Evolutionary conservation across 2,888 invertebrate species (phyloP), one percentile per base, ranked within the genome.

Genomic region (Calliscelio sp.): DNA sequence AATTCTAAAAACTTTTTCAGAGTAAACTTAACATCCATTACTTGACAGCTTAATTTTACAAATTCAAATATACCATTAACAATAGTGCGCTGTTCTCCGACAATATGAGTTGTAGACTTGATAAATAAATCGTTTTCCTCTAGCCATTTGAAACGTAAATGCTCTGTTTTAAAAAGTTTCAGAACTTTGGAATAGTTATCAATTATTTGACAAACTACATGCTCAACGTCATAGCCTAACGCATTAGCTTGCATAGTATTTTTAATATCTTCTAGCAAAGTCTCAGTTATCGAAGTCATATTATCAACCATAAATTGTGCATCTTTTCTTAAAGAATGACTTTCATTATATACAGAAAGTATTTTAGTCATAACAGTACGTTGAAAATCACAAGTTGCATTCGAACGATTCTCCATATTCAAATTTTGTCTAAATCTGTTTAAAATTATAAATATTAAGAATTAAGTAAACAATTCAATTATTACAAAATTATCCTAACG

Each of bases 1-100:
- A 66, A 10, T 46, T 66, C 66, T 22, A 66, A 35, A 46, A 66
- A 66, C 8, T 18, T 35, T 51, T 66, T 66, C 10, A 66, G 18
- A 11, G 20, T 51, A 8, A 66, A 35, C 18, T 24, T 22, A 2
- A 66, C n/a, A 35, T 51, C 38, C 4, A 59, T 59, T 16, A 59
- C 20, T 59, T 59, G 35, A 38, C 35, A 59, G 11, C 20, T 59
- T 59, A 59, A 59, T 2, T 35, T 35, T 1, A 22, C 20, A 38
- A 51, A 68, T 53, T 35, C 8, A n/a, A 53, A 68, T 22, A 38
- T 10, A 24, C 55, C 35, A 41, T 55, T 16, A 2, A 25, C 20
- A 55, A 70, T 7, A 16, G 32, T 35, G 5, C 41, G 22, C 24
- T 55, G 22, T 18, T 70, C 70, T 2, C 55, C 55, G 18, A 55